Conservation (phyloP, 2,888 invertebrate genomes). For the Podabrus alpinus region DNA sequence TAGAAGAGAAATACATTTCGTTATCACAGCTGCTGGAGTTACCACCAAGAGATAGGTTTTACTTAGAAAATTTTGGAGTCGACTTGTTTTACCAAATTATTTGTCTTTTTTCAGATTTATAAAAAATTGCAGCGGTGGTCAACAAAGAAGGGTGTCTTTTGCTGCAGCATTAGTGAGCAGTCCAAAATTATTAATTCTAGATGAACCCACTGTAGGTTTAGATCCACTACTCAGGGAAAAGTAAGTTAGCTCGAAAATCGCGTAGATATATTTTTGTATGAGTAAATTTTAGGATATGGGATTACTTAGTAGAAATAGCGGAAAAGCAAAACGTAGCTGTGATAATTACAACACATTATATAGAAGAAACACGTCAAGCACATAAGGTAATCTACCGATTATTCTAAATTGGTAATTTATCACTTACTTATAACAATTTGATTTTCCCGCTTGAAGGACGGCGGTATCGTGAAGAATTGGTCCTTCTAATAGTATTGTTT, state of each 20-base stretch:
- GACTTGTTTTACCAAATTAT: neutral
- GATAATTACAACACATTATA: slow-evolving; percentile 93
- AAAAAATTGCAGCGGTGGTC: slow-evolving; percentile 83
- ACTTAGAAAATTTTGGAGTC: neutral
- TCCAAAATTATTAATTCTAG: slow-evolving; percentile 85
- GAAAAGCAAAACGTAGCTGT: slow-evolving; percentile 74
- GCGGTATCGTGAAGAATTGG: neutral
- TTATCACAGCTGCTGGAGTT: slow-evolving; percentile 76
- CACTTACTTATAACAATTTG: neutral
- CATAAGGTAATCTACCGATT: slow-evolving; percentile 65
- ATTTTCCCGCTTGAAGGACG: neutral
- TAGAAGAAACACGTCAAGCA: slow-evolving; percentile 87
- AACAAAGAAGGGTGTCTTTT: slow-evolving; percentile 86
- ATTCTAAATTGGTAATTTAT: neutral
- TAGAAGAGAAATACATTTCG: slow-evolving; percentile 68
- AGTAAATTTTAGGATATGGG: slow-evolving; percentile 77
- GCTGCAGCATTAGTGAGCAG: slow-evolving; percentile 87
- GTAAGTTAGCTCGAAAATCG: slow-evolving; percentile 52
- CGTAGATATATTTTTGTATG: neutral
- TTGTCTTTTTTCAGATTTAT: slow-evolving; percentile 54
- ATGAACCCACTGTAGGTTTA: slow-evolving; percentile 93
- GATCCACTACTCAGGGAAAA: slow-evolving; percentile 86
- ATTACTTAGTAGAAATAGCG: slow-evolving; percentile 73
- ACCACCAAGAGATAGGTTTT: slow-evolving; percentile 65
- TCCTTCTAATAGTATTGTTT: neutral